Conservation (phyloP, 2,113 vertebrate species). For the Gymnarchus niloticus region DNA sequence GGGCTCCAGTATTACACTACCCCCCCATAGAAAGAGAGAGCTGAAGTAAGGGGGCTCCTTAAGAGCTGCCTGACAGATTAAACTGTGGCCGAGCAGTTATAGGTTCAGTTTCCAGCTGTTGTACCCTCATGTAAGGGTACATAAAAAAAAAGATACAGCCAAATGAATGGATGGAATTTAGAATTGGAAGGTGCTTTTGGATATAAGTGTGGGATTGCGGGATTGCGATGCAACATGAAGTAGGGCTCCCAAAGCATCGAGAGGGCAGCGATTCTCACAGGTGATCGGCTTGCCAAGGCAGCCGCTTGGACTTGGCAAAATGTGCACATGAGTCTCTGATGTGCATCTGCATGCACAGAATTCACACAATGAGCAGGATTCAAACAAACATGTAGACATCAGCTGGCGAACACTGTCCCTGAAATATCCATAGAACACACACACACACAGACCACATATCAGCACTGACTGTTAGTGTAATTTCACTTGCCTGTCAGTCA, state of each 20-base stretch:
- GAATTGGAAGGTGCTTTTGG: not conserved
- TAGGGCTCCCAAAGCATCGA: too few species aligned
- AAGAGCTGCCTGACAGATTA: not conserved
- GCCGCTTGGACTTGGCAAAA: not conserved
- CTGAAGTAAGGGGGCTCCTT: not conserved
- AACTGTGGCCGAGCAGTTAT: not conserved
- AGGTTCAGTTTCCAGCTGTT: not conserved
- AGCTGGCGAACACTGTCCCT: conserved; percentile 4
- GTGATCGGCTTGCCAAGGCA: not conserved
- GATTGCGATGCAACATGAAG: too few species aligned
- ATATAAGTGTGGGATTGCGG: too few species aligned
- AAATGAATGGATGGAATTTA: not conserved
- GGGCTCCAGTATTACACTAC: not conserved
- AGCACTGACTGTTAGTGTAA: not conserved
- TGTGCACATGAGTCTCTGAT: too few species aligned
- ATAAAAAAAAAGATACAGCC: not conserved
- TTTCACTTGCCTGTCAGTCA: too few species aligned
- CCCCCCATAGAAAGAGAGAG: too few species aligned
- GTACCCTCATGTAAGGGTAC: not conserved
- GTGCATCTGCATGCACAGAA: too few species aligned
- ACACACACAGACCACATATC: conserved; percentile 1
- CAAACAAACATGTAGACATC: too few species aligned
- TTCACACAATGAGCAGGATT: too few species aligned
- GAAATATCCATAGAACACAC: not conserved
- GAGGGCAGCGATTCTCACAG: not conserved